Conservation (phyloP, 2,113 vertebrate genomes). For the Acrocephalus arundinaceus region DNA sequence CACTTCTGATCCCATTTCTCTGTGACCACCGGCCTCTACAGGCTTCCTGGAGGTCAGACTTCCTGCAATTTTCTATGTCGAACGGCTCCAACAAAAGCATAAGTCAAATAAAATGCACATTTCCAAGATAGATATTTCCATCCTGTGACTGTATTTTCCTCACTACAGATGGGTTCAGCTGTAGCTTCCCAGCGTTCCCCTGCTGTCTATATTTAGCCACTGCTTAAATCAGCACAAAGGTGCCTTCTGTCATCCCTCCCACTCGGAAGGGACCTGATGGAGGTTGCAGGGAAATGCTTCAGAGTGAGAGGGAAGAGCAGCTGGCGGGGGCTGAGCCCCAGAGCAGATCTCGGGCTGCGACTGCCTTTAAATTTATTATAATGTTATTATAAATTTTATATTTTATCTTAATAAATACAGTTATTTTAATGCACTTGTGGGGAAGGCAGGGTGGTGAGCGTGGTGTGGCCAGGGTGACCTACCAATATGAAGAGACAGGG, state of each 20-base stretch:
- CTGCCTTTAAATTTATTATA: not conserved
- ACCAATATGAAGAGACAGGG: not conserved
- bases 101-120: not conserved
- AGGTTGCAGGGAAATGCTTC: not conserved
- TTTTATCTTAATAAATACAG: not conserved
- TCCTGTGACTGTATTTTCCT: not conserved
- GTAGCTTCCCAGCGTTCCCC: conserved; percentile 7
- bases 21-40: not conserved
- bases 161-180: not conserved
- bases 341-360: not conserved
- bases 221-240: conserved; percentile 52
- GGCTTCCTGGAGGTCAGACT: not conserved
- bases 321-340: not conserved
- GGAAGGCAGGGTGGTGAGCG: not conserved
- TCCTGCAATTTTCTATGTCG: not conserved
- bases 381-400: no score
- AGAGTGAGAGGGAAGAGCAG: not conserved
- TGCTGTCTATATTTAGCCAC: conserved; percentile 16
- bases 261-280: not conserved
- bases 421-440: not conserved
- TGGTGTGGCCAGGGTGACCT: not conserved
- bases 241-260: conserved; percentile 22
- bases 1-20: not conserved
- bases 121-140: not conserved
- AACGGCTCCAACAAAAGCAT: not conserved